Percentiles rank a stretch among this genome's conserved stretches.
phyloP scores from a whole-genome alignment of 2,888 invertebrate genomes.

The Siphlonurus alternatus region DNA sequence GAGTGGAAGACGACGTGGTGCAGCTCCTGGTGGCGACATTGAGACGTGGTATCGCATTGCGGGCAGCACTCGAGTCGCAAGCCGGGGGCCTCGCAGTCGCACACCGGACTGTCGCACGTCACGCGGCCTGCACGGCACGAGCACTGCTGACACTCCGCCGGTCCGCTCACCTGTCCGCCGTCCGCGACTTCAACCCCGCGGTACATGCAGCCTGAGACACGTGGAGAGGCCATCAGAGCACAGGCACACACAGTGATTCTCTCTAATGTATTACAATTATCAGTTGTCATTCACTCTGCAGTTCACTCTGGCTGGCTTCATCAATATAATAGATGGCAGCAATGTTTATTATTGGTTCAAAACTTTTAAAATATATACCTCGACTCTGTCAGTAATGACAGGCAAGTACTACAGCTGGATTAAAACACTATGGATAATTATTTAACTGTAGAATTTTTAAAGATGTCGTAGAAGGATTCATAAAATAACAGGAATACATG shows the following conservation, averaged over 20 bases:
- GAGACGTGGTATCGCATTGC: slow-evolving; percentile 55
- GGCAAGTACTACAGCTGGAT: no score
- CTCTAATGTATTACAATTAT: no score
- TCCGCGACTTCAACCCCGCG: slow-evolving; percentile 44
- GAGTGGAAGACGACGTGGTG: slow-evolving; percentile 56
- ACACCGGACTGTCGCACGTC: slow-evolving; percentile 46
- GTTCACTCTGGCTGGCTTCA: no score
- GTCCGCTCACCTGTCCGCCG: slow-evolving; percentile 30
- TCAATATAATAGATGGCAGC: no score
- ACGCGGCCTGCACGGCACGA: slow-evolving; percentile 42
- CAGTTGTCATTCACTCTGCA: no score
- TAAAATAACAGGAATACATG: no score
- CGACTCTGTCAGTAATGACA: no score
- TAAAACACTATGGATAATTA: no score
- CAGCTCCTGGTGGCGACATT: slow-evolving; percentile 66
- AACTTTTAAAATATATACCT: no score
- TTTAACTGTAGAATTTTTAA: no score
- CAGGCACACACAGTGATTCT: slow-evolving; percentile 5
- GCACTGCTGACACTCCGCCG: slow-evolving; percentile 31
- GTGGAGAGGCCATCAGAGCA: slow-evolving; percentile 9
- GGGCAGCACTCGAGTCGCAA: slow-evolving; percentile 48
- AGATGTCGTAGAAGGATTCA: no score
- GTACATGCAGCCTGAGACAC: slow-evolving; percentile 51
- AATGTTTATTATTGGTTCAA: no score
- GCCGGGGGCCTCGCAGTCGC: slow-evolving; percentile 40